Percentiles rank a stretch among this genome's conserved stretches.
Conservation (phyloP, 2,888 invertebrate species). For the Melolontha melolontha region DNA sequence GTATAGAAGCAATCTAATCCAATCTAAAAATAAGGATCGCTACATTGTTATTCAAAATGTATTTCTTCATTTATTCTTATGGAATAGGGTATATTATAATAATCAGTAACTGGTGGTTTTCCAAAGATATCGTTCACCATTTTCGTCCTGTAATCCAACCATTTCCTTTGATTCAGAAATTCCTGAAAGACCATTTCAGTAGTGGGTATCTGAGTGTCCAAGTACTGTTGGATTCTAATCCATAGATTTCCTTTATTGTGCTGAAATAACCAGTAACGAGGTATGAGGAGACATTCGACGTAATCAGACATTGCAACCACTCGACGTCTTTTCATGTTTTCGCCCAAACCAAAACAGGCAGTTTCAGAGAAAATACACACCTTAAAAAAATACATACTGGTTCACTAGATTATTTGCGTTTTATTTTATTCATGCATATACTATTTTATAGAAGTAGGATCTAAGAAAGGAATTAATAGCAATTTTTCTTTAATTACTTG, state of each 20-base stretch:
- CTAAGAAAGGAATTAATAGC: no score
- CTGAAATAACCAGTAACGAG: slow-evolving; percentile 77
- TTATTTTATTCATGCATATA: no score
- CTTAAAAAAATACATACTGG: slow-evolving; percentile 46
- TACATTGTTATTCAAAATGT: slow-evolving; percentile 6
- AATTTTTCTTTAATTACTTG: no score
- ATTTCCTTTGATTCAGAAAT: slow-evolving; percentile 69
- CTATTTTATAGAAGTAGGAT: no score
- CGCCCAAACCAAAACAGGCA: slow-evolving; percentile 79
- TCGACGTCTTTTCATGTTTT: slow-evolving; percentile 69
- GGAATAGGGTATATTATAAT: slow-evolving; percentile 49
- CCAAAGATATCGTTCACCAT: slow-evolving; percentile 68
- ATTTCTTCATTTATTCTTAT: slow-evolving; percentile 46
- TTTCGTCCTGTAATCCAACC: slow-evolving; percentile 69
- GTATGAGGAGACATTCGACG: slow-evolving; percentile 76
- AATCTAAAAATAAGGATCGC: no score
- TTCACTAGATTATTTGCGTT: no score
- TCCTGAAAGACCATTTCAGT: slow-evolving; percentile 70
- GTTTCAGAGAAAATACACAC: slow-evolving; percentile 72
- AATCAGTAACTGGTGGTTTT: slow-evolving; percentile 51
- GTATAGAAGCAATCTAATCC: no score
- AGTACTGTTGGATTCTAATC: slow-evolving; percentile 72
- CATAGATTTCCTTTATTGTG: slow-evolving; percentile 74
- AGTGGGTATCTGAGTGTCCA: slow-evolving; percentile 72
- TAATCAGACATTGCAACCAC: slow-evolving; percentile 72